Evolutionary conservation across 2,797 vertebrate species (phyloP).

Genomic region (Danio tinwini): DNA sequence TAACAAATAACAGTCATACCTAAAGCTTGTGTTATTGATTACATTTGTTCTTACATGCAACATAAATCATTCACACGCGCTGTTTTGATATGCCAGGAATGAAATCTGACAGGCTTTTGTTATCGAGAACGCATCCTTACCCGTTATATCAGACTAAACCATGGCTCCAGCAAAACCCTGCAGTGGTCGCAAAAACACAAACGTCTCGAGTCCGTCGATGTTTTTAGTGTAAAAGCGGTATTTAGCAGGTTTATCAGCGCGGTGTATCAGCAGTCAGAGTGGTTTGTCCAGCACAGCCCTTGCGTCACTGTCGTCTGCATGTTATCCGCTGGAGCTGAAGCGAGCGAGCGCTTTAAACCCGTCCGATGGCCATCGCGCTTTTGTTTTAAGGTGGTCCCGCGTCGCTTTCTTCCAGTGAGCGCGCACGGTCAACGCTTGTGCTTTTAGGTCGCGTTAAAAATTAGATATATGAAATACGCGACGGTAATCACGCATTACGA

Average conservation of each 20-base stretch:
- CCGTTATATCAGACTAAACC: conserved; percentile 33
- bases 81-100: neutral
- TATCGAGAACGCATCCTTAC: conserved; percentile 9
- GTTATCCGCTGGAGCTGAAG: conserved; percentile 6
- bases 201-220: neutral
- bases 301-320: conserved; percentile 5
- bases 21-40: neutral
- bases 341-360: conserved; percentile 22
- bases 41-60: no score
- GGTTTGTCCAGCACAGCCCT: neutral
- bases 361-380: conserved; percentile 23
- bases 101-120: conserved; percentile 17
- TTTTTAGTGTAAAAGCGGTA: neutral
- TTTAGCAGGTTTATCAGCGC: conserved; percentile 3
- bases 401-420: neutral
- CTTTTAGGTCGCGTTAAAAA: neutral
- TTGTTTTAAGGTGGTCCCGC: conserved; percentile 11
- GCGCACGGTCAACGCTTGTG: neutral
- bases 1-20: neutral
- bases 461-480: neutral
- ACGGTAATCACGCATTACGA: neutral
- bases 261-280: neutral
- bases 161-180: conserved; percentile 18
- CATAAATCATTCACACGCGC: neutral
- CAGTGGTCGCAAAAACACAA: neutral